Evolutionary conservation across 2,797 vertebrate species (phyloP).

Genomic region (Ctenosaura bakeri): DNA sequence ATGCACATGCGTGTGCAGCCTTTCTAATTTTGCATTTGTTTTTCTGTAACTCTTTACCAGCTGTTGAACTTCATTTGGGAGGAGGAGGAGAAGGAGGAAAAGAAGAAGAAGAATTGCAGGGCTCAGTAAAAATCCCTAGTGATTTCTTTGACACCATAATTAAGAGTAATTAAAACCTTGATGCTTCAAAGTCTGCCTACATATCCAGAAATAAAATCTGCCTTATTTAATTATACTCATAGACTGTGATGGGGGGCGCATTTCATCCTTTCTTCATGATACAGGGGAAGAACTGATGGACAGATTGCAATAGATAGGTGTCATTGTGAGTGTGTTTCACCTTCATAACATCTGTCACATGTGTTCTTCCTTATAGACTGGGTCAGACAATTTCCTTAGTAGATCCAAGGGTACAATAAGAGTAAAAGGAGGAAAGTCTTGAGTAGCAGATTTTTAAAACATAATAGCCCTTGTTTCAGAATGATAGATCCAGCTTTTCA

Average conservation of each 20-base stretch:
- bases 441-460: not conserved
- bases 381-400: conserved; percentile 5
- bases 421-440: not conserved
- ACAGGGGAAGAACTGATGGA: conserved; percentile 16
- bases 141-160: conserved; percentile 51
- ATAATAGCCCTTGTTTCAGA: conserved; percentile 2
- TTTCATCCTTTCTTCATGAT: not conserved
- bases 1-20: not conserved
- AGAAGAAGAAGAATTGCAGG: conserved; percentile 20
- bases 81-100: conserved; percentile 20
- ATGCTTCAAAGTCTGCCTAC: conserved; percentile 49
- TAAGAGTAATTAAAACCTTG: conserved; percentile 52
- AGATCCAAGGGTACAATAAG: not conserved
- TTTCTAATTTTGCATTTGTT: conserved; percentile 24
- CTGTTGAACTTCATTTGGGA: conserved; percentile 46
- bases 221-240: conserved; percentile 41
- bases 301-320: conserved; percentile 32
- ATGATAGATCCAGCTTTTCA: not conserved
- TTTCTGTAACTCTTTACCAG: conserved; percentile 25
- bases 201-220: conserved; percentile 50
- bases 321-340: conserved; percentile 21
- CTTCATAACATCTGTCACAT: conserved; percentile 10
- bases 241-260: conserved; percentile 3
- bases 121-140: conserved; percentile 43
- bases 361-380: not conserved